Base-by-base conservation (phyloP, 2,113 vertebrate species). In the Ciconia maguari region DNA sequence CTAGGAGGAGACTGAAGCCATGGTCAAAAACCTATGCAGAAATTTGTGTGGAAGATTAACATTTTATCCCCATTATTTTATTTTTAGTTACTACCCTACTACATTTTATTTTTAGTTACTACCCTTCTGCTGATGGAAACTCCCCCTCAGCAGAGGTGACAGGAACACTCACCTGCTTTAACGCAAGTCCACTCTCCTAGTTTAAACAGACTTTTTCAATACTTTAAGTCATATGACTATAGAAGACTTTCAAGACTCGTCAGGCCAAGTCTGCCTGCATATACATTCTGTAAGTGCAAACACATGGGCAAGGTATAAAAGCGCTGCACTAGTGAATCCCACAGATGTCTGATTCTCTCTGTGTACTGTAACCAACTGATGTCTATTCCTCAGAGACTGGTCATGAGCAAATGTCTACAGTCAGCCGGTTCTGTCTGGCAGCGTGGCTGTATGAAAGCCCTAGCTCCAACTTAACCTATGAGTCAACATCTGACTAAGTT, bases 211-310 rank as follows among this genome's bases (percentile, higher is more conserved):
- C 12, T 21, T 34, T 26, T 72, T 69, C 68, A 76, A 16, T 19
- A 55, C 16, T 72, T 49, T 9, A 54, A 48, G 58, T 34, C 0
- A 0, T 11, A 30, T 2, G 3, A 76, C 41, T 61, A 64, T 26
- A 69, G 7, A 51, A 86, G 20, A 25, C 66, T 79, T 90, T 66
- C n/a, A 64, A 87, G 58, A 74, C 16, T 55, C 24, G 62, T 5
- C 15, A 77, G 30, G 48, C 20, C 36, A 78, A 58, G 51, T 66
- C 36, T 62, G n/a, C 57, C 41, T 54, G 27, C 12, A 49, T 6
- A 11, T 14, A 55, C 0, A 5, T 38, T 44, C 61, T 49, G 11
- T 24, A 38, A 2, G 7, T 4, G 10, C 26, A 87, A 78, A 81
- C 3, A 3, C 20, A 27, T 0, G 7, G 55, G 57, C 20, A 51